Percentiles rank a stretch among this genome's conserved stretches.
Conservation (phyloP, 2,113 vertebrate species). For the Saimiri boliviensis region DNA sequence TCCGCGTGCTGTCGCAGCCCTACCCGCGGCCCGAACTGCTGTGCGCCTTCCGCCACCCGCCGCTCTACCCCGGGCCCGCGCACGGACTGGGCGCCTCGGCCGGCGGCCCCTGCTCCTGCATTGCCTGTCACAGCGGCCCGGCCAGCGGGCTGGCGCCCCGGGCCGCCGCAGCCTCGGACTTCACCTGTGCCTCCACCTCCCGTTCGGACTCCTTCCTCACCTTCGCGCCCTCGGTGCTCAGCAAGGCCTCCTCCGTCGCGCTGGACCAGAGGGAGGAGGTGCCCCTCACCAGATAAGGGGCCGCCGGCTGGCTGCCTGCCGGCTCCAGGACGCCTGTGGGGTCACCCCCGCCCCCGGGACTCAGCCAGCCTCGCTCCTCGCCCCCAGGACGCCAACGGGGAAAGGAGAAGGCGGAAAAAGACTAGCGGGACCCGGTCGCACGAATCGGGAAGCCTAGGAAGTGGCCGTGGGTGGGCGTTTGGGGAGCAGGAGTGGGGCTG, state of each 20-base stretch:
- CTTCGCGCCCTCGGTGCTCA: slow-evolving; percentile 96
- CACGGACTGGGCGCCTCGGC: slow-evolving; percentile 92
- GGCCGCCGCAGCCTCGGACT: slow-evolving; percentile 91
- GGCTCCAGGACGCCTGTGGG: slow-evolving; percentile 55
- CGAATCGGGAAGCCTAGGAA: slow-evolving; percentile 49
- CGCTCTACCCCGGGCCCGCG: slow-evolving; percentile 90
- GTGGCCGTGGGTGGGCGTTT: not conserved
- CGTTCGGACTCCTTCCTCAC: slow-evolving; percentile 97
- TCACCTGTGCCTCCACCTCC: slow-evolving; percentile 94
- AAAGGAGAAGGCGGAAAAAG: not conserved
- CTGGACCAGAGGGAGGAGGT: slow-evolving; percentile 99
- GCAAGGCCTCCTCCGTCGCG: slow-evolving; percentile 94
- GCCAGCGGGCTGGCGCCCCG: slow-evolving; percentile 90
- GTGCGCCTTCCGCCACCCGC: slow-evolving; percentile 97
- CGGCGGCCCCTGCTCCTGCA: slow-evolving; percentile 93
- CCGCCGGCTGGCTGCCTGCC: slow-evolving; percentile 67
- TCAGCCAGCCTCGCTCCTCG: slow-evolving; percentile 57
- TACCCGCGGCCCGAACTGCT: slow-evolving; percentile 97
- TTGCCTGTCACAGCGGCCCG: slow-evolving; percentile 93
- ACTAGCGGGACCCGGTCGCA: slow-evolving; percentile 53
- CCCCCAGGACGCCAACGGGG: slow-evolving; percentile 29
- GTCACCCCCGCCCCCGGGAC: slow-evolving; percentile 21
- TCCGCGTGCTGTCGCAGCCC: slow-evolving; percentile 95
- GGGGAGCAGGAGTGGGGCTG: slow-evolving; percentile 35
- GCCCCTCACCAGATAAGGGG: slow-evolving; percentile 95